Conservation (phyloP, 2,888 invertebrate genomes). For the Amiota minor region DNA sequence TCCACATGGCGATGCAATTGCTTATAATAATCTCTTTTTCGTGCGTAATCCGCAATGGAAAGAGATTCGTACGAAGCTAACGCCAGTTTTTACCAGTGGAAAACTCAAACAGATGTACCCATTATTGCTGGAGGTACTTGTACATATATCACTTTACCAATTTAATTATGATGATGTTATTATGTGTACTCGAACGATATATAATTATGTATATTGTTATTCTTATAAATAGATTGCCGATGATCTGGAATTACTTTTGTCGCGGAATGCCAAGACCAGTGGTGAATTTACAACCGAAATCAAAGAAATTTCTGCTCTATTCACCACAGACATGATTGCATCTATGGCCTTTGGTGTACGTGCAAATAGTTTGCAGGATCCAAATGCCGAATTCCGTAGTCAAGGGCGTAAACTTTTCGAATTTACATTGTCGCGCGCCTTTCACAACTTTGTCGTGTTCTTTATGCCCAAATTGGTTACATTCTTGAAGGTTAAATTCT, state of each 20-base stretch:
- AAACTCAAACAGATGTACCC: constrained; percentile 72
- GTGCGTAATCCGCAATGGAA: constrained; percentile 74
- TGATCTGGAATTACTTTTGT: constrained; percentile 58
- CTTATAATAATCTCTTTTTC: constrained; percentile 73
- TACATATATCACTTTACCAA: too few species aligned
- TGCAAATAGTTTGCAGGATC: constrained; percentile 67
- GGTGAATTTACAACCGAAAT: constrained; percentile 55
- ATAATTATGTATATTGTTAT: too few species aligned
- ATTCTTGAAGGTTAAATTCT: constrained; percentile 61
- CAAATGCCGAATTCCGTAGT: constrained; percentile 64
- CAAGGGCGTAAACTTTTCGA: constrained; percentile 58
- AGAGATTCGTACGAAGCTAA: constrained; percentile 71
- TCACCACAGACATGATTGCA: constrained; percentile 70
- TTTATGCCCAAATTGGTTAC: constrained; percentile 67
- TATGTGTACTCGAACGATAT: too few species aligned
- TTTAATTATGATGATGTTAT: too few species aligned
- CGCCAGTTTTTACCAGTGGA: constrained; percentile 74
- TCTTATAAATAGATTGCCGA: constrained; percentile 54
- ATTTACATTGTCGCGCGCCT: constrained; percentile 52
- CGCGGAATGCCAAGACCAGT: constrained; percentile 17
- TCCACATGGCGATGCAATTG: constrained; percentile 70
- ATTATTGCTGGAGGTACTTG: constrained; percentile 64
- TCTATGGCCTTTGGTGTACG: constrained; percentile 69
- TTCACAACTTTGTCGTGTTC: constrained; percentile 65
- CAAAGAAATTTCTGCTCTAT: constrained; percentile 65